Evolutionary conservation across 2,888 invertebrate species (phyloP), one percentile per base, ranked within the genome.

Genomic region (Acleris literana): DNA sequence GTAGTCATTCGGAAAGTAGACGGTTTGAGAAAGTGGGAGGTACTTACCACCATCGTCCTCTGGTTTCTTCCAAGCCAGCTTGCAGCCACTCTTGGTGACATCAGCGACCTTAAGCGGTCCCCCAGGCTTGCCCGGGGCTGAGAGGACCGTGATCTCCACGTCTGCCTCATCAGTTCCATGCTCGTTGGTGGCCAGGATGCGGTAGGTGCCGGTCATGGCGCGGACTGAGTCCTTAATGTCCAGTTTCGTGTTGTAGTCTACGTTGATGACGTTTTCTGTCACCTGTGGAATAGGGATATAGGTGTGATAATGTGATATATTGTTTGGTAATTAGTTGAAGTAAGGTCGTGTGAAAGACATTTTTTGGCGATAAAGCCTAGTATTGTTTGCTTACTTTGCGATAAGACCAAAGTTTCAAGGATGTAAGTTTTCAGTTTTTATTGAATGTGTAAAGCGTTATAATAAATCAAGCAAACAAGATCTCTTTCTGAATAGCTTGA

Each of bases 151-250:
- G 62, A 99, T 95, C 89, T 99, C 98, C 11, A 99, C 97, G 33
- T 98, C 97, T 0, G 98, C 98, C 76, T 97, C 97, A 83, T 99
- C 99, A 68, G 95, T 94, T 44, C 99, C 99, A 79, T 97, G 97
- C 70, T 97, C 95, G 90, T 99, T 99, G 58, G 96, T 96, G 1
- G 99, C 98, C 57, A 95, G 93, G 72, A 99, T 97, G 78, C 96
- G 97, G 93, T 99, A 99, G 0, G 96, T 93, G 48, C 98, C 99
- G 5, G 97, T 97, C 88, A 99, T 97, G 72, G 96, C 95, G 29
- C 99, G 95, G 0, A 95, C 88, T 0, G 96, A 93, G 70, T 97
- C 97, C 61, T 94, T 95, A 70, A 98, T 95, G 72, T 94, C 96
- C 48, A 98, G 85, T 82, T 98, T 98, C 0, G 97, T 97, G 84